These are phyloP conservation scores for Trichacis sp. DNA, from an alignment of 2,888 invertebrate species.

Conservation along the genomic window DNA sequence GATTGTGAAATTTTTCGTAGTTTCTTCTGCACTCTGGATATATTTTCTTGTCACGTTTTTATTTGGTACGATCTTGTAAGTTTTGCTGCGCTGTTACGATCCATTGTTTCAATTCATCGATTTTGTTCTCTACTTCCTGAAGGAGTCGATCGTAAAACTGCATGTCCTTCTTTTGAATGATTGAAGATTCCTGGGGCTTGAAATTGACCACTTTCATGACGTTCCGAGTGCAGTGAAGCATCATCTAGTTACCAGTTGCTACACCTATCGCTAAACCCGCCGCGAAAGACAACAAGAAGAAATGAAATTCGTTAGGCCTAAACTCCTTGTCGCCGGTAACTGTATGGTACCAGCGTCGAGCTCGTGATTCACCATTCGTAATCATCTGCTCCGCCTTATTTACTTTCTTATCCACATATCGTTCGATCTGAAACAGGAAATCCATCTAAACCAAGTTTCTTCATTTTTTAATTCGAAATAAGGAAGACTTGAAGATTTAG, in stretches of 20 bases:
- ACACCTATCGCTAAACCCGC: conserved; percentile 84
- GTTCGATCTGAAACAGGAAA: conserved; percentile 76
- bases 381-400: conserved; percentile 83
- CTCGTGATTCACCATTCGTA: conserved; percentile 78
- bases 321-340: conserved; percentile 78
- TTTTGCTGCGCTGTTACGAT: conserved; percentile 33
- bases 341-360: conserved; percentile 82
- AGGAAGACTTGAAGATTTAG: not conserved
- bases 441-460: not conserved
- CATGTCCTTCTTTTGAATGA: conserved; percentile 27
- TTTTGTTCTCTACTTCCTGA: conserved; percentile 41
- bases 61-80: conserved; percentile 12
- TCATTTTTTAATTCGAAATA: not conserved
- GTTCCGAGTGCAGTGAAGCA: conserved; percentile 58
- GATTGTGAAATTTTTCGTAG: not conserved
- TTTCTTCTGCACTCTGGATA: not conserved
- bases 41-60: not conserved
- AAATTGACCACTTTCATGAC: conserved; percentile 40
- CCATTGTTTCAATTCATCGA: conserved; percentile 44
- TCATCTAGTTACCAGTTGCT: conserved; percentile 61
- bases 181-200: conserved; percentile 14
- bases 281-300: conserved; percentile 84
- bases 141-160: conserved; percentile 36
- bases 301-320: conserved; percentile 81
- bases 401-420: conserved; percentile 84